A percentile compares a stretch with the other conserved stretches of the same genome.
Evolutionary conservation across 2,113 vertebrate species (phyloP).

Genomic region (Rallus limicola): DNA sequence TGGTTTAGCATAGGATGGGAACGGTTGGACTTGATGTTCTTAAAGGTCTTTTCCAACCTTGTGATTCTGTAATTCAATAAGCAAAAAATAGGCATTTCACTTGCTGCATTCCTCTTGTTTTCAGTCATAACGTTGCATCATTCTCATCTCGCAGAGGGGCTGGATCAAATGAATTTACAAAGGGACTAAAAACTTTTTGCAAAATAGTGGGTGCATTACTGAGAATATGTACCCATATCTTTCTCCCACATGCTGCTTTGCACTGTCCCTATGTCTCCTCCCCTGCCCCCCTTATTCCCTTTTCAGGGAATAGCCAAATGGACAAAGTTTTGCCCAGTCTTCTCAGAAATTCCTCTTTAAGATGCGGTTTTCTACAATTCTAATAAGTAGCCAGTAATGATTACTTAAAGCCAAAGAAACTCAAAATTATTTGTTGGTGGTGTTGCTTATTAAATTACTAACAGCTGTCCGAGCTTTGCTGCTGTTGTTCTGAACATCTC

Average conservation of each 20-base stretch:
- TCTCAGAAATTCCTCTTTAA: neutral
- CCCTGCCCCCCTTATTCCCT: neutral
- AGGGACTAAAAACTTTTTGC: neutral
- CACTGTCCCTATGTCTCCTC: neutral
- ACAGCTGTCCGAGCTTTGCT: fast-evolving
- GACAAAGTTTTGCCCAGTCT: neutral
- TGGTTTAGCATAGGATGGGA: too few relatives aligned
- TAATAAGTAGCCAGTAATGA: neutral
- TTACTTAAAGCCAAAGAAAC: neutral
- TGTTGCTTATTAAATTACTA: neutral
- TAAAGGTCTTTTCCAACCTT: too few relatives aligned
- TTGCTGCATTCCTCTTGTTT: neutral
- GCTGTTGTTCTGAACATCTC: neutral
- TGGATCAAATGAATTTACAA: neutral
- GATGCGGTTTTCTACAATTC: neutral
- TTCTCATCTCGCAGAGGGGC: neutral
- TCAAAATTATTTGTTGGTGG: neutral
- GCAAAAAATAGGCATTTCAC: neutral
- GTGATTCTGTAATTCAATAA: neutral
- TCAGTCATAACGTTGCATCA: neutral
- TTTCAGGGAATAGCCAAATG: neutral
- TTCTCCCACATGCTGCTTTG: neutral
- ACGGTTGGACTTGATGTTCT: too few relatives aligned
- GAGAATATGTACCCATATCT: neutral
- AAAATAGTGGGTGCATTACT: neutral